Evolutionary conservation across 2,888 invertebrate genomes (phyloP), one percentile per base, ranked within the genome.

Genomic region (Tryphoninae sp.): DNA sequence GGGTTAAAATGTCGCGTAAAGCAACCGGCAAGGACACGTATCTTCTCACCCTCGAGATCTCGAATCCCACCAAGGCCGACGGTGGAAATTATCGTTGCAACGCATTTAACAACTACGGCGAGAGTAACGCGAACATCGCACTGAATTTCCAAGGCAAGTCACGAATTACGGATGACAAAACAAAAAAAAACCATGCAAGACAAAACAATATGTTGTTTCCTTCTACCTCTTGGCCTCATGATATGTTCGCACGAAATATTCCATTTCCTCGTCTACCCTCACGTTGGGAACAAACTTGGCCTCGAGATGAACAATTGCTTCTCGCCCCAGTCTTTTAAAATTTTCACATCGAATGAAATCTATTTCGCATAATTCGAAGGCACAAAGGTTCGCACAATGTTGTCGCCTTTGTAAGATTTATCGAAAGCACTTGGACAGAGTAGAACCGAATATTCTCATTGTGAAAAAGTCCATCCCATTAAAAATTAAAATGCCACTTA

Each of bases 111-210:
- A 95, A 96, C 93, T 96, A 96, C 93, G 99, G 99, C 93, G 99
- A 99, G 95, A 98, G 98, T 94, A 99, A 99, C 94, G 99, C 99
- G 90, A 99, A 99, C 94, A 99, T 99, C 94, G 98, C 99, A 92
- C 96, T 99, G 92, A 99, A 99, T 94, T 98, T 99, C 94, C 98
- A 98, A 97, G 98, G 98, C 98, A 96, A 95, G 93, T 90, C 88
- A 80, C 76, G 74, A 61, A 59, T 82, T 45, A 26, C 40, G 75
- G 74, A 74, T 51, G 65, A 81, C 78, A 69, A 62, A 55, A 74
- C 78, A 78, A 65, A 58, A 58, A 80, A 67, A 74, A 67, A 75
- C 45, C 16, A 19, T 33, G 33, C 33, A 51, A 58, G 62, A n/a
- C 49, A 76, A 65, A 62, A 42, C 23, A 23, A 19, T 23, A 45